A percentile compares a stretch with the other conserved stretches of the same genome.
phyloP scores from a whole-genome alignment of 2,888 invertebrate species.

The Oxytorus armatus region DNA sequence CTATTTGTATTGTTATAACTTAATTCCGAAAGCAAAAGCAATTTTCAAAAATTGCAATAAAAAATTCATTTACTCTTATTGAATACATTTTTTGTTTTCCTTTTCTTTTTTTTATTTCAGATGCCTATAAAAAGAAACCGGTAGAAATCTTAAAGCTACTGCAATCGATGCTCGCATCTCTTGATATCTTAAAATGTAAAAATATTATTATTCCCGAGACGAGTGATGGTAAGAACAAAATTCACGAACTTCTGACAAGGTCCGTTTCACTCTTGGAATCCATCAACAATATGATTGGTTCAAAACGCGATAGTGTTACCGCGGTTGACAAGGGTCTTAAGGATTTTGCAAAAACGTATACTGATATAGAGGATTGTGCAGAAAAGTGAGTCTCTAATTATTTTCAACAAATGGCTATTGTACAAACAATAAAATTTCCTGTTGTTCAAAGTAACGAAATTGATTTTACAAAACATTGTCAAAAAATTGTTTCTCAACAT shows the following conservation, averaged over 20 bases:
- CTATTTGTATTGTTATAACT: no score
- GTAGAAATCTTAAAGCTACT: conserved; percentile 66
- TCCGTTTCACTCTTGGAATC: conserved; percentile 62
- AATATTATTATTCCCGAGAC: conserved; percentile 73
- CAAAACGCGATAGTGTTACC: conserved; percentile 63
- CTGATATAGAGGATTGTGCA: conserved; percentile 61
- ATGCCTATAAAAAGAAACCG: conserved; percentile 58
- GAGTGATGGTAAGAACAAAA: conserved; percentile 63
- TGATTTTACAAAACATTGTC: no score
- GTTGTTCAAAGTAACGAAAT: no score
- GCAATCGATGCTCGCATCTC: conserved; percentile 65
- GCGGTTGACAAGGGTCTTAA: conserved; percentile 65
- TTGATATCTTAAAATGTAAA: conserved; percentile 72
- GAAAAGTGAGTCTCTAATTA: conserved; percentile 72
- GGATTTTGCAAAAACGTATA: conserved; percentile 62
- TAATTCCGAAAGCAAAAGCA: no score
- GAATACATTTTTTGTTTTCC: no score
- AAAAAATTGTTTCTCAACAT: no score
- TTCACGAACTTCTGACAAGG: conserved; percentile 57
- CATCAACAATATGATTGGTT: conserved; percentile 68
- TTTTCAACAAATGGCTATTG: no score
- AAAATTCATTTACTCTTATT: no score
- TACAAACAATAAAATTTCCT: neutral
- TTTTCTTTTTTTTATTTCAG: conserved; percentile 65
- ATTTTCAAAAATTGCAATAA: no score